A percentile compares a stretch with the other conserved stretches of the same genome.
These are phyloP conservation scores for Eolophus roseicapilla DNA, from an alignment of 2,113 vertebrate genomes.

Conservation along the genomic window DNA sequence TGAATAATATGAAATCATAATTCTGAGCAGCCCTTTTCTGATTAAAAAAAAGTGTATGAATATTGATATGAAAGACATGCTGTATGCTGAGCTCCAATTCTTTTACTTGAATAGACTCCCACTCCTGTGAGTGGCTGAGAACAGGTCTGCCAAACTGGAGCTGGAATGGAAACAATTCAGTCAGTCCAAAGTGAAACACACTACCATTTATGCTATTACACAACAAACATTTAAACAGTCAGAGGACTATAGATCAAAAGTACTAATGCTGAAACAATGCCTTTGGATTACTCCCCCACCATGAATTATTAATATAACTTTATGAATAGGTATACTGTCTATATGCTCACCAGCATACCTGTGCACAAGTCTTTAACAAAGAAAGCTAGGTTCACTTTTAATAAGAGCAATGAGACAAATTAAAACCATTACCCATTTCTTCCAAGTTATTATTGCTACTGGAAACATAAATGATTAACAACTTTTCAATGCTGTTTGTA, in stretches of 20 bases:
- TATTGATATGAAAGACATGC: neutral
- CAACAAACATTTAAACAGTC: neutral
- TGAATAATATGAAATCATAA: neutral
- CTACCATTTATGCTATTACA: neutral
- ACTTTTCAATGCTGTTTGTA: conserved; percentile 29
- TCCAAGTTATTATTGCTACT: conserved; percentile 57
- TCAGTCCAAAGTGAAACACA: neutral
- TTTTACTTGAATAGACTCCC: neutral
- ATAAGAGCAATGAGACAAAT: conserved; percentile 53
- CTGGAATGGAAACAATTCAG: neutral
- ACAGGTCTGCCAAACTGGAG: neutral
- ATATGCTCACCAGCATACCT: neutral
- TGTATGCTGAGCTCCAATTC: neutral
- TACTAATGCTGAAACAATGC: conserved; percentile 1
- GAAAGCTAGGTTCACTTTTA: neutral
- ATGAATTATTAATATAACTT: conserved; percentile 41
- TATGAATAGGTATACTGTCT: neutral
- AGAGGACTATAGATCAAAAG: neutral
- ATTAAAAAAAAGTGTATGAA: neutral
- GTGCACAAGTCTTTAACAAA: conserved; percentile 14
- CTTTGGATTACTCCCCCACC: neutral
- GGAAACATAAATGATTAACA: conserved; percentile 40
- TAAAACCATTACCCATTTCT: conserved; percentile 33
- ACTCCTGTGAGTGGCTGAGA: neutral
- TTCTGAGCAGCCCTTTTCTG: neutral